Evolutionary conservation across 2,797 vertebrate genomes (phyloP).

Genomic region (Hirundo rustica): DNA sequence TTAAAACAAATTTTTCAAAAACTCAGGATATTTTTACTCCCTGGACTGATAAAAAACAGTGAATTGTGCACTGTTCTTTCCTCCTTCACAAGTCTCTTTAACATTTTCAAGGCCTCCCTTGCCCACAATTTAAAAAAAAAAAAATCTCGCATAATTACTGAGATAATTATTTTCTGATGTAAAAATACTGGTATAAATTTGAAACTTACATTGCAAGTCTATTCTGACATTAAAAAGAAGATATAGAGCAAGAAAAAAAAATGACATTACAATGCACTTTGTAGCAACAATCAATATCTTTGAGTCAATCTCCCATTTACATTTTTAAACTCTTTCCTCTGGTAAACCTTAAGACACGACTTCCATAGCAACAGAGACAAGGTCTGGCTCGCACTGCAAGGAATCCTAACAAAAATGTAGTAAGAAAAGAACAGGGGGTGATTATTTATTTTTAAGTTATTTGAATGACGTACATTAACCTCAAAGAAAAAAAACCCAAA

Average conservation of each 20-base stretch:
- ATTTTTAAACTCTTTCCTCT: not conserved
- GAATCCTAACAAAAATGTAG: not conserved
- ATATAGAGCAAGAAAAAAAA: not conserved
- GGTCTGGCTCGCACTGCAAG: not conserved
- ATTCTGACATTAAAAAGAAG: not conserved
- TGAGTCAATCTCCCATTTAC: not conserved
- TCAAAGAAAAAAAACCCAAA: not conserved
- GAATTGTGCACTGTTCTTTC: not conserved
- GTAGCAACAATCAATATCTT: not conserved
- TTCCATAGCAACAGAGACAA: slow-evolving; percentile 48
- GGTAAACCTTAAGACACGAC: not conserved
- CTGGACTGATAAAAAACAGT: not conserved
- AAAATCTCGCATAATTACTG: not conserved
- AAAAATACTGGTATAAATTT: not conserved
- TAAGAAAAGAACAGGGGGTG: not conserved
- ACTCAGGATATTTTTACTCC: not conserved
- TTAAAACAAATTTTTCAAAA: not conserved
- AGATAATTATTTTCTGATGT: not conserved
- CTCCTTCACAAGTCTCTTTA: not conserved
- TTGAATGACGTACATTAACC: not conserved
- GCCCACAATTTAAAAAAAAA: not conserved
- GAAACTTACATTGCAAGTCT: not conserved
- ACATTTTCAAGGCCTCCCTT: not conserved
- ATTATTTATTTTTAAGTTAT: not conserved
- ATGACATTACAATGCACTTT: not conserved